Evolutionary conservation across 2,113 vertebrate genomes (phyloP), one percentile per base, ranked within the genome.

Genomic region (Sinocyclocheilus maitianheensis): DNA sequence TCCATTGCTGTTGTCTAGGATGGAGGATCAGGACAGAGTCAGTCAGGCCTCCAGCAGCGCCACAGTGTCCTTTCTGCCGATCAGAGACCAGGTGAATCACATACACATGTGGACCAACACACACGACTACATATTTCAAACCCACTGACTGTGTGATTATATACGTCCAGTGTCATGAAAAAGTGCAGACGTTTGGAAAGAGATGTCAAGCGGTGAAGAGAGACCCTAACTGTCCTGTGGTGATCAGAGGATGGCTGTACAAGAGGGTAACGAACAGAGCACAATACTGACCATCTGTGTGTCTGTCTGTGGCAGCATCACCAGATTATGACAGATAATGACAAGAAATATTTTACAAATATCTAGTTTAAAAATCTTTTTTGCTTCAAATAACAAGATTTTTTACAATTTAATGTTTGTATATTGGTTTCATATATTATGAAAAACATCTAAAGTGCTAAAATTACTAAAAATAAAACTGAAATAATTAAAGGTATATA

Each of bases 201-300:
- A 94, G 97, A 85, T 93, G 91, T 72, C 93, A 96, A 80, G 94
- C 97, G 0, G 94, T 96, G 46, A 94, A 95, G 86, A 95, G 97
- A 89, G 96, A 97, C 67, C 97, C 96, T 30, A 97, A 97, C 87
- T 96, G 94, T 1, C 89, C 96, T 0, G 97, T 97, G 43, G 93
- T 96, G 86, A 97, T 98, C 85, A 94, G 97, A 75, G 97, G 97
- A 82, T 98, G 97, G 97, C 95, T 98, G n/a, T 93, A 96, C 89
- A 98, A 98, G 90, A 96, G 97, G 93, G 97, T 97, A 90, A 81
- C 7, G 10, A 12, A 8, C 12, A 8, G 18, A 24, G 26, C 18
- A n/a, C 16, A n/a, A 69, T 63, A 40, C 11, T 60, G 74, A 77
- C 20, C 65, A 43, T 51, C 16, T 22, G 0, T 85, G 34, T 62